Percentiles rank a stretch among this genome's conserved stretches.
Evolutionary conservation across 53 echinoderm and acorn worm genomes (phyloP).

Genomic region (Paelopatides confundens): DNA sequence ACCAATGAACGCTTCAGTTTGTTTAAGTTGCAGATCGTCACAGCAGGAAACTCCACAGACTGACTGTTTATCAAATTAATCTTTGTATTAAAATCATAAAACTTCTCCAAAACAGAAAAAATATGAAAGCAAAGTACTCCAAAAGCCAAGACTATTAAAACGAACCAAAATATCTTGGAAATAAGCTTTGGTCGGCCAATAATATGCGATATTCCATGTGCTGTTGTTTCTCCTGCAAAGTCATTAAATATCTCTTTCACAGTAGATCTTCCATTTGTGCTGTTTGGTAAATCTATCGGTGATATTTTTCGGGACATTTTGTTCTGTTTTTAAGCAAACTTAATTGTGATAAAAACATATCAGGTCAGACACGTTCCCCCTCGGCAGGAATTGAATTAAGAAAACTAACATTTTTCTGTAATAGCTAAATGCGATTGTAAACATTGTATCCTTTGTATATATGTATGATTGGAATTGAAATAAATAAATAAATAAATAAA

Average conservation of each 20-base stretch:
- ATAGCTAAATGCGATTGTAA: too few species aligned
- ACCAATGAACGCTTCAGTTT: conserved; percentile 68
- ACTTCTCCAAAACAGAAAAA: conserved; percentile 51
- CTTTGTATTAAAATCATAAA: conserved; percentile 70
- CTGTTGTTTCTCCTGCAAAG: conserved; percentile 77
- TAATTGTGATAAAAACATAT: too few species aligned
- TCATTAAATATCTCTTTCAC: background rate
- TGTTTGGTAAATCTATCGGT: too few species aligned
- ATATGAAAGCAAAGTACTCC: conserved; percentile 63
- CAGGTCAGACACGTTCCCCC: too few species aligned
- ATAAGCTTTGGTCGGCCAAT: conserved; percentile 54
- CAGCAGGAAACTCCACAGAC: conserved; percentile 72
- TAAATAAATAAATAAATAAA: too few species aligned
- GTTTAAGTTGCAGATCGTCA: conserved; percentile 91
- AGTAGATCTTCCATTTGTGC: too few species aligned
- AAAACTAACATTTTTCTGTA: too few species aligned
- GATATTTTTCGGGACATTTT: too few species aligned
- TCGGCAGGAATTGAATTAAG: too few species aligned
- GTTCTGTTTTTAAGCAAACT: too few species aligned
- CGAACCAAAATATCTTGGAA: conserved; percentile 75
- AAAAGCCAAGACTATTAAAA: conserved; percentile 46
- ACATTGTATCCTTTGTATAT: too few species aligned
- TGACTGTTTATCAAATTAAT: conserved; percentile 71
- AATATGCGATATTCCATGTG: conserved; percentile 81
- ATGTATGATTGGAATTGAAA: too few species aligned